A percentile compares a stretch with the other conserved stretches of the same genome.
Evolutionary conservation across 2,113 vertebrate genomes (phyloP).

Genomic region (Campylomormyrus numenius): DNA sequence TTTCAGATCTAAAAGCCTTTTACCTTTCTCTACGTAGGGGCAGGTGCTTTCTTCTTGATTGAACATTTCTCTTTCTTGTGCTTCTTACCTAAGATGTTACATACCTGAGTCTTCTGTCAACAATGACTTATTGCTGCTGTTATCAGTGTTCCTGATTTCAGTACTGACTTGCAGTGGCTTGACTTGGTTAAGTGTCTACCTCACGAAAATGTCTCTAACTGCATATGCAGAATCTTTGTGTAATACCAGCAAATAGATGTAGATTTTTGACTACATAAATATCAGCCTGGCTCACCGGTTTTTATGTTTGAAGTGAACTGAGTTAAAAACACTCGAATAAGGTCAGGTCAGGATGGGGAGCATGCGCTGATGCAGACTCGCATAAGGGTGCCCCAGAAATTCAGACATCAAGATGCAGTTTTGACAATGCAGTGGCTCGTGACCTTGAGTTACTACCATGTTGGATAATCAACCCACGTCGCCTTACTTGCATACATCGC

Average conservation of each 20-base stretch:
- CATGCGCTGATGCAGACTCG: too few relatives aligned
- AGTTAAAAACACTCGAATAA: not conserved
- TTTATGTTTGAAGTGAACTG: not conserved
- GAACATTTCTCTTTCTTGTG: not conserved
- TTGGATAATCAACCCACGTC: not conserved
- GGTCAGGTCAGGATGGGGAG: too few relatives aligned
- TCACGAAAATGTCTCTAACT: too few relatives aligned
- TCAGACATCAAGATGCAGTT: not conserved
- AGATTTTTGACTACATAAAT: not conserved
- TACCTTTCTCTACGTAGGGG: not conserved
- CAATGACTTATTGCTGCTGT: not conserved
- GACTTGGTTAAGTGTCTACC: not conserved
- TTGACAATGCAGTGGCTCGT: not conserved
- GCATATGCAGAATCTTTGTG: not conserved
- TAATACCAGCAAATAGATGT: not conserved
- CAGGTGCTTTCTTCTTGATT: not conserved
- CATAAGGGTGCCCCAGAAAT: not conserved
- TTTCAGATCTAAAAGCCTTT: not conserved
- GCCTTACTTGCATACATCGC: not conserved
- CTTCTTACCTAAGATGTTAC: not conserved
- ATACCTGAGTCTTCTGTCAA: not conserved
- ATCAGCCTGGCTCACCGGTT: not conserved
- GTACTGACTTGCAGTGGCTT: not conserved
- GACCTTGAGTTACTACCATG: not conserved
- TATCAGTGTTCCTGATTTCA: not conserved